A percentile compares a stretch with the other conserved stretches of the same genome.
These are phyloP conservation scores for Pagetopsis macropterus DNA, from an alignment of 2,797 vertebrate genomes.

Conservation along the genomic window DNA sequence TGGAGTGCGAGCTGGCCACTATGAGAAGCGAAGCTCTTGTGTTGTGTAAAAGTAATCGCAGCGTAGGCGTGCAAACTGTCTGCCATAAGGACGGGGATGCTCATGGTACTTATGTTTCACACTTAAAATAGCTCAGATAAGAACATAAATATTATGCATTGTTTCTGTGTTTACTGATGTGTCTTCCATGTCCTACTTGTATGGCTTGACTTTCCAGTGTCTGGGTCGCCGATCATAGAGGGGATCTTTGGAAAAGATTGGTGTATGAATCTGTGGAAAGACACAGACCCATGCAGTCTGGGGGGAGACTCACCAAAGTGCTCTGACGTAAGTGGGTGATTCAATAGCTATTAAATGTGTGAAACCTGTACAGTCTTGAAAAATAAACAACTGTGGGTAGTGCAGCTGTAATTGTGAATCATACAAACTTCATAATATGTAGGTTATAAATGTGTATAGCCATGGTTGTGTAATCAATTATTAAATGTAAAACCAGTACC, in stretches of 20 bases:
- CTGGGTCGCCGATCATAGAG: conserved; percentile 68
- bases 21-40: conserved; percentile 44
- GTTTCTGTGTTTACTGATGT: conserved; percentile 4
- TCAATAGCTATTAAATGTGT: neutral
- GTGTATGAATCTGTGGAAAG: conserved; percentile 80
- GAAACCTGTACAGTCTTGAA: neutral
- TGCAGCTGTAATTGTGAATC: neutral
- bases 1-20: conserved; percentile 68
- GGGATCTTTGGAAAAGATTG: conserved; percentile 82
- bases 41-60: conserved; percentile 58
- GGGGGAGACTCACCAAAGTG: conserved; percentile 35
- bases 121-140: neutral
- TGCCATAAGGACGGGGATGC: conserved; percentile 31
- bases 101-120: conserved; percentile 32
- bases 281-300: conserved; percentile 54
- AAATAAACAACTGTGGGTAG: neutral
- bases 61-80: conserved; percentile 69
- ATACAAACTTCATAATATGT: neutral
- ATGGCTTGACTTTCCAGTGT: conserved; percentile 33
- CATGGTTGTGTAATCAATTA: neutral
- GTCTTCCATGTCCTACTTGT: neutral
- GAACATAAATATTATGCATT: neutral
- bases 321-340: conserved; percentile 56
- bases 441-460: neutral
- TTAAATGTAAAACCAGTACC: neutral